phyloP scores from a whole-genome alignment of 2,797 vertebrate species.

The Phyllotis vaccarum region DNA sequence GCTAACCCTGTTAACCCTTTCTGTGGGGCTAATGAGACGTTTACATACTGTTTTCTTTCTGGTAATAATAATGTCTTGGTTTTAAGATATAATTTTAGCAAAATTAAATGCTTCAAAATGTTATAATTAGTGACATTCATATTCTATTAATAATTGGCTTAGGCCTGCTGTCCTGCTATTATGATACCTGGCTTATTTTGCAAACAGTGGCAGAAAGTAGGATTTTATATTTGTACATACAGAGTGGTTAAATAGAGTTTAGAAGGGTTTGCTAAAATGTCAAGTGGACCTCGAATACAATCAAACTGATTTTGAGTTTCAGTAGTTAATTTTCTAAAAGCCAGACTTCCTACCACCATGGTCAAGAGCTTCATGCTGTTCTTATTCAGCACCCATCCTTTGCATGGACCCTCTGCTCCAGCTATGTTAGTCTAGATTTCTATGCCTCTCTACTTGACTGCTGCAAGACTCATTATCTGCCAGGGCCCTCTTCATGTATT shows the following conservation, averaged over 20 bases:
- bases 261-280: conserved; percentile 9
- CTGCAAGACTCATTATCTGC: background rate
- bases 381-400: background rate
- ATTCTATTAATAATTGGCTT: background rate
- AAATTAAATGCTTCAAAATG: conserved; percentile 44
- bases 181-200: conserved; percentile 38
- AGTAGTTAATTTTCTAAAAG: background rate
- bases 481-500: background rate
- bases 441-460: background rate
- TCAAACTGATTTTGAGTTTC: background rate
- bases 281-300: background rate
- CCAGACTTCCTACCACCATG: background rate
- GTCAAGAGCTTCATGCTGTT: background rate
- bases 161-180: background rate
- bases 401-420: background rate
- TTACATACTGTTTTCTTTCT: conserved; percentile 11
- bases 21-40: conserved; percentile 37
- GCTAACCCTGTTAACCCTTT: conserved; percentile 14
- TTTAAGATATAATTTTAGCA: conserved; percentile 33
- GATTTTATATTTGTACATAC: background rate
- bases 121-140: conserved; percentile 27
- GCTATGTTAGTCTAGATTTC: background rate
- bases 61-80: conserved; percentile 3
- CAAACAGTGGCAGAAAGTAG: background rate
- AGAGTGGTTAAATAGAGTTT: background rate